Evolutionary conservation across 2,113 vertebrate species (phyloP).

Genomic region (Odontesthes bonariensis): DNA sequence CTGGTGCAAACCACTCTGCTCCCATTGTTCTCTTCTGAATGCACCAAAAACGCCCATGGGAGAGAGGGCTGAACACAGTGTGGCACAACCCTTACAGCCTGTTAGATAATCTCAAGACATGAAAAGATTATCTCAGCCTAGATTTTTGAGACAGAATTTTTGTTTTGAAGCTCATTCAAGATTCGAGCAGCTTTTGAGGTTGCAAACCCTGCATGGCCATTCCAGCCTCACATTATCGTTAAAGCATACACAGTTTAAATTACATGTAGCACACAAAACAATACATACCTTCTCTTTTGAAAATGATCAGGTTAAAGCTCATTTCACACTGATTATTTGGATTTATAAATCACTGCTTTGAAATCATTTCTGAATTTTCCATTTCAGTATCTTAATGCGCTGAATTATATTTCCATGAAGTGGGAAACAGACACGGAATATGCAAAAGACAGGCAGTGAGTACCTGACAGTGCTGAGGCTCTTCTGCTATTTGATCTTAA

Average conservation of each 20-base stretch:
- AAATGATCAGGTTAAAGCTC: background rate
- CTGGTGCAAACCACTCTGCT: conserved; percentile 54
- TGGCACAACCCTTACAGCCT: conserved; percentile 62
- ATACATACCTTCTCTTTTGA: background rate
- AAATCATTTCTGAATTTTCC: background rate
- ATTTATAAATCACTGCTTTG: rapidly evolving
- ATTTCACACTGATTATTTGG: background rate
- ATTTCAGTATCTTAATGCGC: rapidly evolving
- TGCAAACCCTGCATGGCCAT: background rate
- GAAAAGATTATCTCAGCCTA: conserved; percentile 68
- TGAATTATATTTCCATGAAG: background rate
- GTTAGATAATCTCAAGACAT: conserved; percentile 69
- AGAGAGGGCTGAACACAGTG: conserved; percentile 51
- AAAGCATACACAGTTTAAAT: background rate
- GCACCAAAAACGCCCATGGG: conserved; percentile 65
- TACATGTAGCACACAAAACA: background rate
- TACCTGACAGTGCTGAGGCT: background rate
- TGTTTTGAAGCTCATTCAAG: conserved; percentile 17
- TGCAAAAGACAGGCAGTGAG: conserved; percentile 1
- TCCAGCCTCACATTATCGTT: background rate
- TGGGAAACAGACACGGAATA: background rate
- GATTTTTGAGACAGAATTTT: conserved; percentile 58
- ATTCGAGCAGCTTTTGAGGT: background rate
- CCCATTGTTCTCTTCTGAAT: conserved; percentile 71
- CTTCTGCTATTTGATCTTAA: conserved; percentile 25